Percentiles rank a stretch among this genome's conserved stretches.
Evolutionary conservation across 92 coral and sea anemone genomes (phyloP).

Genomic region (Nematostella vectensis): DNA sequence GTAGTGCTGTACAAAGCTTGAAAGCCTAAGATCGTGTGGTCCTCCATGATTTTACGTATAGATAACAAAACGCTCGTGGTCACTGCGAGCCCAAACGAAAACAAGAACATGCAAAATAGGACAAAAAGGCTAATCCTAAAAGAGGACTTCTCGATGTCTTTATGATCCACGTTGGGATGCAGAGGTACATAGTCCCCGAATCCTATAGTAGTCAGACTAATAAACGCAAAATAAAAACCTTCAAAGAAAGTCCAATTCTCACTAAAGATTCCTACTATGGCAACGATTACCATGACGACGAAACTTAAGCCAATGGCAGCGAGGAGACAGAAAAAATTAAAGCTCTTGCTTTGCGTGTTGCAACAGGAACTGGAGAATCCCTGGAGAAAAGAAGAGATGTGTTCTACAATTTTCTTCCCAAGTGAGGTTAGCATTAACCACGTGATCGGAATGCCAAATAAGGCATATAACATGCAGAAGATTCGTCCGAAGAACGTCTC

Average conservation of each 20-base stretch:
- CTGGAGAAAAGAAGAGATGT: slow-evolving; percentile 46
- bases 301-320: slow-evolving; percentile 39
- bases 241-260: slow-evolving; percentile 93
- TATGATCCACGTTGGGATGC: slow-evolving; percentile 61
- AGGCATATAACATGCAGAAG: slow-evolving; percentile 77
- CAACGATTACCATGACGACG: slow-evolving; percentile 54
- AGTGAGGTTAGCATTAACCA: slow-evolving; percentile 89
- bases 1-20: slow-evolving; percentile 63
- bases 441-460: slow-evolving; percentile 86
- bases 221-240: slow-evolving; percentile 95
- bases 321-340: slow-evolving; percentile 45
- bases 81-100: slow-evolving; percentile 77
- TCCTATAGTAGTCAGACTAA: slow-evolving; percentile 91
- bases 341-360: slow-evolving; percentile 32
- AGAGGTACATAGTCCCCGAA: slow-evolving; percentile 94
- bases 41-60: slow-evolving; percentile 75
- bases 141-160: slow-evolving; percentile 52
- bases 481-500: slow-evolving; percentile 57
- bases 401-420: slow-evolving; percentile 73
- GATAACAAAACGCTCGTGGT: slow-evolving; percentile 73
- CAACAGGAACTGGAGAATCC: slow-evolving; percentile 23
- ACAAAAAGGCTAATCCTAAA: slow-evolving; percentile 59
- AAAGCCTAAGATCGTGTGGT: slow-evolving; percentile 50
- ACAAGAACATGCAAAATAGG: slow-evolving; percentile 63
- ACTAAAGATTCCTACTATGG: slow-evolving; percentile 57